These are phyloP conservation scores for Benitochromis conjunctus DNA, from an alignment of 2,113 vertebrate species.

Conservation along the genomic window DNA sequence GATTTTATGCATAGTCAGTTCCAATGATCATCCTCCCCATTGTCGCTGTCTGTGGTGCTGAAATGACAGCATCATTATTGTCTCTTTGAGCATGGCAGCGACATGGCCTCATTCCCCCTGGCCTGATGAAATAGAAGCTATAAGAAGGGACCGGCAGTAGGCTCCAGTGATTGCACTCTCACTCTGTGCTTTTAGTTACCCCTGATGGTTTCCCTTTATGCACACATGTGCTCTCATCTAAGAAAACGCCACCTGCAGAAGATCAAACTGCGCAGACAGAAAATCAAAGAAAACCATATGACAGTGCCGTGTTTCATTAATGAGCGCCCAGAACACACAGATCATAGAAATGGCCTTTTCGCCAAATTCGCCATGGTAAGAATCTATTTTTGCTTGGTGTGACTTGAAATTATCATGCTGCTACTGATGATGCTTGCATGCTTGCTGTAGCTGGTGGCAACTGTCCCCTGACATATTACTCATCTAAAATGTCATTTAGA, in stretches of 20 bases:
- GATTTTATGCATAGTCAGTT: conserved; percentile 71
- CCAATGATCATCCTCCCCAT: conserved; percentile 47
- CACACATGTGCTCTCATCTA: not conserved
- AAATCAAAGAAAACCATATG: conserved; percentile 3
- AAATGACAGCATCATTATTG: conserved; percentile 60
- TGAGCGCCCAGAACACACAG: not conserved
- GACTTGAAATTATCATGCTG: not conserved
- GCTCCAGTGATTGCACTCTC: conserved; percentile 12
- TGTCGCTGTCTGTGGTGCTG: conserved; percentile 41
- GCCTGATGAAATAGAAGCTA: conserved; percentile 37
- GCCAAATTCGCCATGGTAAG: not conserved
- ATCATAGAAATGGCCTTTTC: not conserved
- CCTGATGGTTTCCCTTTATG: conserved; percentile 15
- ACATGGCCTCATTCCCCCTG: conserved; percentile 31
- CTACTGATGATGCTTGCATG: not conserved
- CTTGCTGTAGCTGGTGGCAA: not conserved
- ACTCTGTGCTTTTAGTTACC: not conserved
- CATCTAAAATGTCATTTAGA: conserved; percentile 19
- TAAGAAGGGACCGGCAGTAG: not conserved
- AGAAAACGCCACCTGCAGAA: not conserved
- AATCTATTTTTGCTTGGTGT: not conserved
- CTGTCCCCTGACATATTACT: not conserved
- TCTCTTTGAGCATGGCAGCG: conserved; percentile 35
- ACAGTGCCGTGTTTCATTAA: not conserved
- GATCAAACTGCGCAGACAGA: not conserved